Evolutionary conservation across 2,888 invertebrate species (phyloP), one percentile per base, ranked within the genome.

Genomic region (Octodonta nipae): DNA sequence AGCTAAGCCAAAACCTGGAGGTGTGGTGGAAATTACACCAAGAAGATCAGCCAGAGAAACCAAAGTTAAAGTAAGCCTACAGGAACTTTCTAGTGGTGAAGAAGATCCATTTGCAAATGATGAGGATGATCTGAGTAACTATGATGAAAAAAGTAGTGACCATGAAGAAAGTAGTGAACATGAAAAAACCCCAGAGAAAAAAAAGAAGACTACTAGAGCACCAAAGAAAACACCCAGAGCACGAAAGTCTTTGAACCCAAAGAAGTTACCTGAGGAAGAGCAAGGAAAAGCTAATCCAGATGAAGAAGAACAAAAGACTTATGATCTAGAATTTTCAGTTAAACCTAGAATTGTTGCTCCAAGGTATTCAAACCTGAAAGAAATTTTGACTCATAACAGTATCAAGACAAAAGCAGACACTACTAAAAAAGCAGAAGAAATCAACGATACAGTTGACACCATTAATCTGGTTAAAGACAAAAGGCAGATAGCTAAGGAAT

Each of bases 281-380:
- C 36, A 45, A 8, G 32, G 10, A 10, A 15, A 8, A 28, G 28
- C 8, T 15, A 15, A 38, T 40, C 35, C 22, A 50, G 50, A 45
- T 37, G 39, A 24, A 30, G 39, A 45, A 8, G 38, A 43, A 38
- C 42, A 30, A 49, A 47, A 43, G 28, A 34, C 42, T 5, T 61
- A 60, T 37, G 60, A 58, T 44, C 42, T 60, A 13, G 62, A 62
- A 50, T 60, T 55, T 40, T 60, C 56, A 13, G 43, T 60, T 10
- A 59, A 58, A 43, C 56, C 59, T 5, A 40, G 60, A 35, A 46
- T 55, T 26, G 43, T 55, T 3, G 53, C 52, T 4, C 56, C 62
- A 6, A 45, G 62, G 30, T 51, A 49, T 41, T 35, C 28, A 13
- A 46, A 29, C 27, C 35, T 49, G 8, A 49, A 46, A 35, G 38